phyloP scores from a whole-genome alignment of 2,797 vertebrate genomes.

The Myotis vivesi region DNA sequence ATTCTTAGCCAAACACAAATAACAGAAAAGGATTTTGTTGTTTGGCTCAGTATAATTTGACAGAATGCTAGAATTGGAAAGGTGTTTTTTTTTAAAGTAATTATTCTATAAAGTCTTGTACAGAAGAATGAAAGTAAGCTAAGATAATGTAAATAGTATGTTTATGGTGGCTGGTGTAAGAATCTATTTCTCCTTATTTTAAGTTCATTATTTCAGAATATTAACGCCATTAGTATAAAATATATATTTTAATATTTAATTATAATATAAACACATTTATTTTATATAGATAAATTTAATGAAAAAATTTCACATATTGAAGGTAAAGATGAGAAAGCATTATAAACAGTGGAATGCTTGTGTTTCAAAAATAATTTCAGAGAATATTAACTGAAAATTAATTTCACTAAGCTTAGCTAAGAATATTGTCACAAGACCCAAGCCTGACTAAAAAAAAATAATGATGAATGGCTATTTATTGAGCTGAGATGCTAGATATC shows the following conservation, averaged over 20 bases:
- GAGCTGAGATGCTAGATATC: slow-evolving; percentile 59
- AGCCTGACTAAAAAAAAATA: slow-evolving; percentile 48
- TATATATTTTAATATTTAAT: background rate
- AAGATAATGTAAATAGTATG: background rate
- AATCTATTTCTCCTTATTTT: background rate
- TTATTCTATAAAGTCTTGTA: background rate
- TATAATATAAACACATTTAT: background rate
- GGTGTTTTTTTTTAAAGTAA: background rate
- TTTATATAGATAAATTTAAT: background rate
- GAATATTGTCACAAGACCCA: slow-evolving; percentile 29
- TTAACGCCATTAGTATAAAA: background rate
- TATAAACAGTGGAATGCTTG: background rate
- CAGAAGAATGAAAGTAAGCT: background rate
- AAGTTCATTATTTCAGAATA: slow-evolving; percentile 29
- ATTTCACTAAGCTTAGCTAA: slow-evolving; percentile 56
- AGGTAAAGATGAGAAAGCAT: background rate
- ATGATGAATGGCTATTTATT: slow-evolving; percentile 73
- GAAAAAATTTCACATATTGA: background rate
- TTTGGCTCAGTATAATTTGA: slow-evolving; percentile 2
- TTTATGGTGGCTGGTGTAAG: background rate
- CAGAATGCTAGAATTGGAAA: background rate
- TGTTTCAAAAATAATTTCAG: slow-evolving; percentile 43
- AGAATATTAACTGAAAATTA: slow-evolving; percentile 62
- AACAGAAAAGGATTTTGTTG: background rate
- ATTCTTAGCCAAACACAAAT: background rate